phyloP scores from a whole-genome alignment of 2,113 vertebrate species.

The Mirounga angustirostris region DNA sequence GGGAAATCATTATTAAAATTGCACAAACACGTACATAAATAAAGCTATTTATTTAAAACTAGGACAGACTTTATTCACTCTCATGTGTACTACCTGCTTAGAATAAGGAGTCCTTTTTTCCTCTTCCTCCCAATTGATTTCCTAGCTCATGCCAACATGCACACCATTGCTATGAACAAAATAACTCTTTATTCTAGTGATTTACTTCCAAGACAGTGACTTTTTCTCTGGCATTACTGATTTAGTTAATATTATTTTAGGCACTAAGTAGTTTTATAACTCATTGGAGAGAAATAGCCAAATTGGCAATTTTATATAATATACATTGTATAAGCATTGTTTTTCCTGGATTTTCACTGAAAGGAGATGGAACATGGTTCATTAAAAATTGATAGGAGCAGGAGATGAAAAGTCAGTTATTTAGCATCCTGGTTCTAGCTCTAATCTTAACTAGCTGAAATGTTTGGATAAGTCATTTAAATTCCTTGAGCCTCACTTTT shows the following conservation, averaged over 20 bases:
- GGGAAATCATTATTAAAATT: constrained; percentile 58
- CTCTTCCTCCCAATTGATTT: background rate
- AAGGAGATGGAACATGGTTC: background rate
- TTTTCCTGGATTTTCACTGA: background rate
- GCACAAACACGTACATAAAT: background rate
- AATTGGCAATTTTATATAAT: background rate
- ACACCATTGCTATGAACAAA: background rate
- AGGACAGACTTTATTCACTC: background rate
- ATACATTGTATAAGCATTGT: background rate
- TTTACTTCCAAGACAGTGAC: background rate
- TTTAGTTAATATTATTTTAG: background rate
- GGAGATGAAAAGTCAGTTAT: background rate
- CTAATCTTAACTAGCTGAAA: background rate
- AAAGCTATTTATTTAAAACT: constrained; percentile 51
- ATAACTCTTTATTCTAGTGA: background rate
- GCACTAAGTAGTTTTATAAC: background rate
- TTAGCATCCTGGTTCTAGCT: background rate
- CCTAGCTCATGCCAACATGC: background rate
- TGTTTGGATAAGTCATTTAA: background rate
- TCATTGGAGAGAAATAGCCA: background rate
- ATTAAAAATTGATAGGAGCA: background rate
- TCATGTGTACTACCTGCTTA: background rate
- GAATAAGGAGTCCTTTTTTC: background rate
- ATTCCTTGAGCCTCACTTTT: background rate
- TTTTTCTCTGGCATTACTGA: background rate